Evolutionary conservation across 1,140 invertebrate species (phyloP).

Genomic region (Monomorium pharaonis): DNA sequence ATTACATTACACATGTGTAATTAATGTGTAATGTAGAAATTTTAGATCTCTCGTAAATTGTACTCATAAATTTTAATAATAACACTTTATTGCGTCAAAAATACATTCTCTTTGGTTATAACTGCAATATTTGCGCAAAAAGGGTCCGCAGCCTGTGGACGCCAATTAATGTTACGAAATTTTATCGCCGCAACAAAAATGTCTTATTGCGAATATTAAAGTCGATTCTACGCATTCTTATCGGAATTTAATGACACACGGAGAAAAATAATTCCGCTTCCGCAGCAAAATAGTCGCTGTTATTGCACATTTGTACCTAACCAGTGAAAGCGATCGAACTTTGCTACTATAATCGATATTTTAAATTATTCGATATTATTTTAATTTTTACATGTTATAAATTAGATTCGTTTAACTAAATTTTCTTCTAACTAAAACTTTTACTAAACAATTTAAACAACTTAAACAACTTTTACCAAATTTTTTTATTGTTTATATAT

Average conservation of each 20-base stretch:
- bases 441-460: no score
- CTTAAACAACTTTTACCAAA: background rate
- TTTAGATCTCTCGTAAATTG: background rate
- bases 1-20: background rate
- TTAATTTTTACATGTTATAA: background rate
- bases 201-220: background rate
- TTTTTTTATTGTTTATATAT: background rate
- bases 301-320: background rate
- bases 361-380: background rate
- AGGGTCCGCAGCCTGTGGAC: background rate
- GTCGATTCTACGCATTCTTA: background rate
- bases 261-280: background rate
- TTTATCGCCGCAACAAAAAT: background rate
- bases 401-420: background rate
- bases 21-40: constrained; percentile 5
- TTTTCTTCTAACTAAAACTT: background rate
- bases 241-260: constrained; percentile 30
- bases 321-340: background rate
- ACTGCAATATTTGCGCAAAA: background rate
- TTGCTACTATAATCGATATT: background rate
- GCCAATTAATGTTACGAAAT: constrained; percentile 8
- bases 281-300: background rate
- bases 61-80: background rate
- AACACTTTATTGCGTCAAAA: background rate
- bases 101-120: background rate